phyloP scores from a whole-genome alignment of 2,113 vertebrate species.

The Lontra canadensis region DNA sequence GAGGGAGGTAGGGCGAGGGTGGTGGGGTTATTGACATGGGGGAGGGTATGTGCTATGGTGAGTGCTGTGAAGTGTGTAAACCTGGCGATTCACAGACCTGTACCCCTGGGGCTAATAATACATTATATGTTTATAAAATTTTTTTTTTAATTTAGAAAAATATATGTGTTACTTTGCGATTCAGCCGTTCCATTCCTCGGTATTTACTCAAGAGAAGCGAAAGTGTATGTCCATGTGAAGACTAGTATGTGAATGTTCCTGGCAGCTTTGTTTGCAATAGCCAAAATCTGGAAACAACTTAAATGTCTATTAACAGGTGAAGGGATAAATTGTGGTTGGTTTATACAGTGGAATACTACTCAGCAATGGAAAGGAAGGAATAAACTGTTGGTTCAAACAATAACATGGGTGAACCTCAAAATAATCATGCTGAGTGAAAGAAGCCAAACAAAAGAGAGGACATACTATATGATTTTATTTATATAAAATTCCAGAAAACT shows the following conservation, averaged over 20 bases:
- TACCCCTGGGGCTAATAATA: too few species aligned
- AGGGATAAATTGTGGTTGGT: background rate
- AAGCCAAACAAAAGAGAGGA: background rate
- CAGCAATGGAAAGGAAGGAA: background rate
- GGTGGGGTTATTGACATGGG: too few species aligned
- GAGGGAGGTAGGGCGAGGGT: too few species aligned
- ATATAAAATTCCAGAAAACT: constrained; percentile 45
- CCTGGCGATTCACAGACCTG: too few species aligned
- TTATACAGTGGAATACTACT: constrained; percentile 33
- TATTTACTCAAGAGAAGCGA: background rate
- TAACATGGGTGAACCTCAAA: constrained; percentile 19
- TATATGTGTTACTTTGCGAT: background rate
- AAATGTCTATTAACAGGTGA: background rate
- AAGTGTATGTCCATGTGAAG: background rate
- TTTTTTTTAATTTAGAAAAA: background rate
- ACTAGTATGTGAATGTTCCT: background rate
- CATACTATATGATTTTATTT: background rate
- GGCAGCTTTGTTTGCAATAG: constrained; percentile 20
- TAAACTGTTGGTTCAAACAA: background rate
- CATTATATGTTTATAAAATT: too few species aligned
- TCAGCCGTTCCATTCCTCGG: background rate
- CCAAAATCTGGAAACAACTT: background rate
- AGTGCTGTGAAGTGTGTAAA: too few species aligned
- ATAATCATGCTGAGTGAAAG: constrained; percentile 30
- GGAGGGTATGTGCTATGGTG: too few species aligned